Percentiles rank a stretch among this genome's conserved stretches.
These are phyloP conservation scores for Papilio protenor DNA, from an alignment of 2,888 invertebrate genomes.

Conservation along the genomic window DNA sequence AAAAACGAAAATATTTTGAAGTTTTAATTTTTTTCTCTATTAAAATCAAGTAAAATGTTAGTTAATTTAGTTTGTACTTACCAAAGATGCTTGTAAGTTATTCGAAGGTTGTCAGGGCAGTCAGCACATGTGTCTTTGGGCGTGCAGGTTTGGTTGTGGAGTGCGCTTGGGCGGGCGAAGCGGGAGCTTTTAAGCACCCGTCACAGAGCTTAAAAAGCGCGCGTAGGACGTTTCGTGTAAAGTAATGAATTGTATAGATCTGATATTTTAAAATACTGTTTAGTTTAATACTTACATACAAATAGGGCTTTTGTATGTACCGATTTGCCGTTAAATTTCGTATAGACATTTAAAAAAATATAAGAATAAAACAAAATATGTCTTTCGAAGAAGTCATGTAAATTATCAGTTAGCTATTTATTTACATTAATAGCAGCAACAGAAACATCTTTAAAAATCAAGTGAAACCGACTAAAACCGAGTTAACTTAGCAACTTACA, in stretches of 20 bases:
- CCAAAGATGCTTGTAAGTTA: not conserved
- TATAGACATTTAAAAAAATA: not conserved
- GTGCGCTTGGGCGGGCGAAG: constrained; percentile 72
- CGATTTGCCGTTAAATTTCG: not conserved
- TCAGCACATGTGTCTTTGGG: constrained; percentile 53
- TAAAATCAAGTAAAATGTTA: not conserved
- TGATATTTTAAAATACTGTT: not conserved
- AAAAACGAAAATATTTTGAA: not conserved
- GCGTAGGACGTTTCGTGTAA: constrained; percentile 66
- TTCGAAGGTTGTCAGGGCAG: constrained; percentile 31
- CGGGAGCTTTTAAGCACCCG: constrained; percentile 72
- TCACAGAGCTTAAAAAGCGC: constrained; percentile 61
- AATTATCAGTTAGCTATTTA: too few species aligned
- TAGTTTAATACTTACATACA: not conserved
- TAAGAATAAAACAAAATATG: not conserved
- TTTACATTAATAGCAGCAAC: too few species aligned
- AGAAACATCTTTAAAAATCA: too few species aligned
- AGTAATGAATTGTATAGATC: not conserved
- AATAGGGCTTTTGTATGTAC: not conserved
- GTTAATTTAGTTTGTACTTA: constrained; percentile 22
- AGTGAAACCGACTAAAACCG: too few species aligned
- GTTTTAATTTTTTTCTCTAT: not conserved
- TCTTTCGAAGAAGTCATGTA: not conserved
- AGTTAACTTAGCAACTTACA: too few species aligned
- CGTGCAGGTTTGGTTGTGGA: constrained; percentile 51